These are phyloP conservation scores for Sinohyriopsis cumingii DNA, from an alignment of 2,888 invertebrate genomes.

Conservation along the genomic window DNA sequence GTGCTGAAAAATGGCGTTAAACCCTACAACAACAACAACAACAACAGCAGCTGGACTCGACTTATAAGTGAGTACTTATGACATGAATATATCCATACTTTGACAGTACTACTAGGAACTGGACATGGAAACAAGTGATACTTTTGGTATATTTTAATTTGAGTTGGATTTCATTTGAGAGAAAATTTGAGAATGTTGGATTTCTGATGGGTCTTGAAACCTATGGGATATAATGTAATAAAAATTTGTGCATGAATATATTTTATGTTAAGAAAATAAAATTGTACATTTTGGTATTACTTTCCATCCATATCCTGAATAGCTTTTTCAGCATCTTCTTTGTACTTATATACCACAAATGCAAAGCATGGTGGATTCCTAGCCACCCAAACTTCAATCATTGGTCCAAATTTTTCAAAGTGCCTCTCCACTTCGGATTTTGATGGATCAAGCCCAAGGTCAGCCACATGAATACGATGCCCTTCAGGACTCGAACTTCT, in stretches of 20 bases:
- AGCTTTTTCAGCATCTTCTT: constrained; percentile 81
- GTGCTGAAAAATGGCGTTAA: no score
- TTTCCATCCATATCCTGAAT: constrained; percentile 86
- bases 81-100: no score
- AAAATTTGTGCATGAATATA: neutral
- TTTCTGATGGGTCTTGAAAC: no score
- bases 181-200: no score
- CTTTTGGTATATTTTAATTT: no score
- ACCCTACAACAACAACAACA: no score
- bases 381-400: constrained; percentile 77
- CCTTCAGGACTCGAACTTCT: constrained; percentile 41
- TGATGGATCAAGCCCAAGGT: constrained; percentile 75
- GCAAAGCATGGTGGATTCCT: constrained; percentile 78
- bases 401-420: constrained; percentile 75
- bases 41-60: no score
- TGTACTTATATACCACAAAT: constrained; percentile 77
- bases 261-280: neutral
- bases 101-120: no score
- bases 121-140: no score
- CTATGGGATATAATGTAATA: no score
- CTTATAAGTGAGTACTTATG: no score
- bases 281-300: constrained; percentile 64
- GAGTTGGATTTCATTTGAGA: no score
- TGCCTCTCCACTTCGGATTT: constrained; percentile 75
- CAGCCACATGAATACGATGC: constrained; percentile 74